Evolutionary conservation across 2,888 invertebrate species (phyloP).

Genomic region (Entomobrya proxima): DNA sequence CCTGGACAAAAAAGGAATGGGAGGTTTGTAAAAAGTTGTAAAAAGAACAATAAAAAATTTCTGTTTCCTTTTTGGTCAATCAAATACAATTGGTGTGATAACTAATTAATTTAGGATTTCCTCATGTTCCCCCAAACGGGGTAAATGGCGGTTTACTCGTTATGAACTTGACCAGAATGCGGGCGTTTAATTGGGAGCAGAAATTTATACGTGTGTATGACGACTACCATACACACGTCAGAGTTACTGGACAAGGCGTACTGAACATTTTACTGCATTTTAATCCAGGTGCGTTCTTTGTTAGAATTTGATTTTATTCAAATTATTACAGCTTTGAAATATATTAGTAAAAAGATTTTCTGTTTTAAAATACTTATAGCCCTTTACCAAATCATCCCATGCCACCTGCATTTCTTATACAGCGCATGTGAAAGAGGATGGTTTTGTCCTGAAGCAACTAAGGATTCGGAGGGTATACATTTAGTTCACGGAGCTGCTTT

Average conservation of each 20-base stretch:
- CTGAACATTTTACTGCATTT: not conserved
- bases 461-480: not conserved
- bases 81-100: too few species aligned
- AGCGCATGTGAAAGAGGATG: not conserved
- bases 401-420: not conserved
- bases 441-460: not conserved
- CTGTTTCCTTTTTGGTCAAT: too few species aligned
- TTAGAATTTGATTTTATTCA: too few species aligned
- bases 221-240: not conserved
- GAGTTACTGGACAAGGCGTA: not conserved
- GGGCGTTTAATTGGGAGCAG: not conserved
- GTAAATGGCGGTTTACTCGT: not conserved
- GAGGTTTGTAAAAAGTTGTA: too few species aligned
- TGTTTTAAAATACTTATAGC: too few species aligned
- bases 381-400: not conserved
- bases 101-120: too few species aligned
- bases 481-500: not conserved
- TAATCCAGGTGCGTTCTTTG: too few species aligned
- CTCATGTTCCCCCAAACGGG: not conserved
- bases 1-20: too few species aligned
- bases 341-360: too few species aligned
- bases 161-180: not conserved
- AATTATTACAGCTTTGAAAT: too few species aligned
- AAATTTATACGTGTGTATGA: not conserved
- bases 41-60: too few species aligned